Conservation (phyloP, 1,140 invertebrate genomes). For the Trypoxylus dichotomus region DNA sequence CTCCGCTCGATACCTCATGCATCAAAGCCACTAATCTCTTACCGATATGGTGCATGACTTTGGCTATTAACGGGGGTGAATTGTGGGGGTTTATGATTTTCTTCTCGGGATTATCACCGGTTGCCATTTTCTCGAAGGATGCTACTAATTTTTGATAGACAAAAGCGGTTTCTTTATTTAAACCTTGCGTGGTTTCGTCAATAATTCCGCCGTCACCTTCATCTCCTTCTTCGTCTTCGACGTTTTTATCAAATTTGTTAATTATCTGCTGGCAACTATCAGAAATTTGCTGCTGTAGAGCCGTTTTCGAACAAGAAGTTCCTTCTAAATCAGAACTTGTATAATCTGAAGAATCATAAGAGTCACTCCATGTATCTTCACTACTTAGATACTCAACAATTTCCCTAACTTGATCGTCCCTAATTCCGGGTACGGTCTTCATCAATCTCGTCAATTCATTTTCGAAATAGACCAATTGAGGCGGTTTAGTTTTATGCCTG, state of each 20-base stretch:
- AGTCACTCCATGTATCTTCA: slow-evolving; percentile 91
- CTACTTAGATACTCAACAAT: slow-evolving; percentile 90
- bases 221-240: slow-evolving; percentile 56
- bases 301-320: slow-evolving; percentile 64
- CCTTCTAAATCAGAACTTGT: slow-evolving; percentile 86
- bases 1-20: slow-evolving; percentile 85
- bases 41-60: slow-evolving; percentile 91
- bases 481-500: slow-evolving; percentile 69
- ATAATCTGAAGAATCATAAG: slow-evolving; percentile 87
- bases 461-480: slow-evolving; percentile 84
- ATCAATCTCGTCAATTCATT: slow-evolving; percentile 85
- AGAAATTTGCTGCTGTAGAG: slow-evolving; percentile 81
- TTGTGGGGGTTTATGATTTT: slow-evolving; percentile 62
- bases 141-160: slow-evolving; percentile 83
- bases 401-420: slow-evolving; percentile 86
- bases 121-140: slow-evolving; percentile 74
- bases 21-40: slow-evolving; percentile 86
- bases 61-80: slow-evolving; percentile 84
- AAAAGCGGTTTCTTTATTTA: slow-evolving; percentile 74
- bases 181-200: slow-evolving; percentile 59
- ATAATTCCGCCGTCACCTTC: slow-evolving; percentile 60
- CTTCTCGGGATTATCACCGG: slow-evolving; percentile 53
- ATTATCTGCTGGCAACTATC: slow-evolving; percentile 87
- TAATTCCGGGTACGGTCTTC: slow-evolving; percentile 88
- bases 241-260: slow-evolving; percentile 74